Base-by-base conservation (phyloP, 2,888 invertebrate genomes). In the Dione vanillae region DNA sequence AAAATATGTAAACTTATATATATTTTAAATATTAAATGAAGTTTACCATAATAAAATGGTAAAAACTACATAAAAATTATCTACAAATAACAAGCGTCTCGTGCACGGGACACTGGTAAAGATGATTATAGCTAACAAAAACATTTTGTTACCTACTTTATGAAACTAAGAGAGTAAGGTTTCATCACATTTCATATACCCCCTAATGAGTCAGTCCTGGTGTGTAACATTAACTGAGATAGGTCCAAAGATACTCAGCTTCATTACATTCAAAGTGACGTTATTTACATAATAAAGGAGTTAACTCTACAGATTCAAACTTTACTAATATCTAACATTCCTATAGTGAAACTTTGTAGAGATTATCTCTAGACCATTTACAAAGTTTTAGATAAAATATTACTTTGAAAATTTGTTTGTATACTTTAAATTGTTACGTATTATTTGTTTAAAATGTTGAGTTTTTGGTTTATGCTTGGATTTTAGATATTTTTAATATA, bases 241-340 rank as follows among this genome's bases (percentile, higher is more conserved):
- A 67, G 49, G 49, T 59, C 47, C n/a, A 61, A 19, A 52, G 52
- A 61, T 67, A 51, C 27, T 52, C 41, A 20, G 62, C 43, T 62
- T 62, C 61, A 70, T 70, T 62, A 62, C 52, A 45, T 47, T 67
- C 47, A 54, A 68, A 65, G 65, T 62, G 62, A 51, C 43, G 35
- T 67, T 67, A 65, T 74, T 67, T 65, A 69, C 72, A 72, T 74
- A 72, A 67, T 67, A 61, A 67, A 65, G 72, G 69, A 51, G 19
- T 19, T 52, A 35, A 56, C 47, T 67, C 59, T 20, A 16, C 51
- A 56, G 67, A 59, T 69, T 58, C 59, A 45, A 72, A 74, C 74
- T 71, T 65, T 71, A 69, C 74, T 74, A 74, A 74, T 74, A 71
- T 69, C 71, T 67, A 72, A 69, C 73, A 71, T 69, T 71, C 59